Evolutionary conservation across 1,140 invertebrate genomes (phyloP), one percentile per base, ranked within the genome.

Genomic region (Melitaea cinxia): DNA sequence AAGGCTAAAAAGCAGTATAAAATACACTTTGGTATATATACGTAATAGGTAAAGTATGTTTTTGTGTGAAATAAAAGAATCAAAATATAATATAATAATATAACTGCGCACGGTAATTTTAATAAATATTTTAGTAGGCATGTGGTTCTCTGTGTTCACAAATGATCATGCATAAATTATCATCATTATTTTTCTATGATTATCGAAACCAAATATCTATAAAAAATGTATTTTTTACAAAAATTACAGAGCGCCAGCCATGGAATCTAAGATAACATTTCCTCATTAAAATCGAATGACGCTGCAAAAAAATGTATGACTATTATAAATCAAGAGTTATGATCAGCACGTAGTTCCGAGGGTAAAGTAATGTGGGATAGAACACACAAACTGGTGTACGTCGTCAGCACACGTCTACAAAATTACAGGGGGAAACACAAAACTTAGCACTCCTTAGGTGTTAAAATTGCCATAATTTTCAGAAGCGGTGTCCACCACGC

Each of bases 391-490:
- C 64, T 72, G 68, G 45, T 73, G 69, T 72, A 70, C 35, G 54
- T 35, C 74, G 79, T 75, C 75, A 80, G 76, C 75, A 80, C 80
- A 81, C 78, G 75, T 83, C 70, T 65, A 58, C 55, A 26, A 88
- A 88, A 90, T 89, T 89, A 90, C 80, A 90, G 83, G 80, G 84
- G 62, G 63, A 58, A 76, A 70, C 70, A 65, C 65, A 83, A 74
- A 80, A 80, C 83, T 88, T 89, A 88, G 83, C 88, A 86, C 85
- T 82, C 68, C 75, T 83, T 77, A 90, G 88, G 88, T 90, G 88
- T 90, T 76, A 90, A 90, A 89, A 90, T 90, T 90, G 88, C 88
- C 88, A 82, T 88, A 88, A 90, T 90, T 89, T 82, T 61, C 77
- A 81, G 76, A 75, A 75, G 72, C 73, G 76, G 57, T 76, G 72